phyloP scores from a whole-genome alignment of 2,797 vertebrate genomes.

The Eulemur coronatus region DNA sequence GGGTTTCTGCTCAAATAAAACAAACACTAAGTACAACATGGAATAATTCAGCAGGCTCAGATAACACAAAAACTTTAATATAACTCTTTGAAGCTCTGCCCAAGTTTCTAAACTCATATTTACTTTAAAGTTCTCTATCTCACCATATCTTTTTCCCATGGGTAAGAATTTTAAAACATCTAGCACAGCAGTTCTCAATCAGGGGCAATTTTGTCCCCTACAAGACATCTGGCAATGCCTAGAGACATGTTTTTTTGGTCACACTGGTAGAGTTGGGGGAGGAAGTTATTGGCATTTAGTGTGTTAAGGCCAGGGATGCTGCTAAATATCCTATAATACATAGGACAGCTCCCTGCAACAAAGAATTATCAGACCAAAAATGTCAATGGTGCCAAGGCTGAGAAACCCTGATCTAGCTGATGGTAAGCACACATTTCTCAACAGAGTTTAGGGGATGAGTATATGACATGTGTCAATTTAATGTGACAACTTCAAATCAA shows the following conservation, averaged over 20 bases:
- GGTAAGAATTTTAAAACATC: background rate
- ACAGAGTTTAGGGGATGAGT: background rate
- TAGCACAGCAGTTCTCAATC: background rate
- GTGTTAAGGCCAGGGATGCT: background rate
- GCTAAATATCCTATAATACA: background rate
- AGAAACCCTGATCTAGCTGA: background rate
- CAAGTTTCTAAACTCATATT: slow-evolving; percentile 25
- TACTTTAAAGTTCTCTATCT: slow-evolving; percentile 26
- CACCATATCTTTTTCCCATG: slow-evolving; percentile 32
- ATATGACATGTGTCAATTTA: background rate
- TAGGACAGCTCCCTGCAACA: background rate
- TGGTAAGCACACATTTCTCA: background rate
- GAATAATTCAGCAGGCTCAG: background rate
- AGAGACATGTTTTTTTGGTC: background rate
- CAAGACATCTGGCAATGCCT: background rate
- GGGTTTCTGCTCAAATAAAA: slow-evolving; percentile 40
- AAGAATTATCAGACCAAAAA: background rate
- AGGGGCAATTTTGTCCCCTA: background rate
- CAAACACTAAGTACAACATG: slow-evolving; percentile 38
- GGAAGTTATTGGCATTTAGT: background rate
- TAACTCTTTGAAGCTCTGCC: slow-evolving; percentile 56
- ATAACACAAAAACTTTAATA: slow-evolving; percentile 22
- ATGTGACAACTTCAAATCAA: background rate
- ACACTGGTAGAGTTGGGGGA: background rate
- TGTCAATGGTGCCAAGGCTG: background rate